Percentiles rank a stretch among this genome's conserved stretches.
These are phyloP conservation scores for Hymenopus coronatus DNA, from an alignment of 2,888 invertebrate genomes.

Conservation along the genomic window DNA sequence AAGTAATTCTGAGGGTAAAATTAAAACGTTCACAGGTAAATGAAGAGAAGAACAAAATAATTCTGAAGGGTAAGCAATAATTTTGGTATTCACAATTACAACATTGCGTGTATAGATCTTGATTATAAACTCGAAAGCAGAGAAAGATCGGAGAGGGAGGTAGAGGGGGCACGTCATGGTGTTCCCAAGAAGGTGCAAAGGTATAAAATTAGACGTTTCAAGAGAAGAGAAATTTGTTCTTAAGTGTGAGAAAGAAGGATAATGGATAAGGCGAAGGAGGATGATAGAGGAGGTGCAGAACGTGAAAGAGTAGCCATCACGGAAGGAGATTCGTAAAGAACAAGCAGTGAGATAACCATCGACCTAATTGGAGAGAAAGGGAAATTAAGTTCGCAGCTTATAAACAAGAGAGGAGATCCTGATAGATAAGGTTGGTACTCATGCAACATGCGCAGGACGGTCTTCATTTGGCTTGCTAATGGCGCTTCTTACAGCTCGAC, in stretches of 20 bases:
- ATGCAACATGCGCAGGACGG: background rate
- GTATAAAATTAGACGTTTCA: constrained; percentile 2
- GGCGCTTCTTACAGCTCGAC: background rate
- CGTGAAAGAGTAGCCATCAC: background rate
- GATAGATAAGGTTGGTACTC: background rate
- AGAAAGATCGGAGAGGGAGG: background rate
- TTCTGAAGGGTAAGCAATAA: constrained; percentile 14
- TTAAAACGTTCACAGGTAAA: background rate
- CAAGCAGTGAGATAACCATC: background rate
- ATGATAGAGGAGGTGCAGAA: background rate
- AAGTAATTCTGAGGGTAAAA: background rate
- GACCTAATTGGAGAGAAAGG: background rate
- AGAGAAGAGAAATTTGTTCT: background rate
- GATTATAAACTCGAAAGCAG: constrained; percentile 11
- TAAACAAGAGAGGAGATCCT: background rate
- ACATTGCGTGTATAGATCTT: constrained; percentile 11
- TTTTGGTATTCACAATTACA: constrained; percentile 13
- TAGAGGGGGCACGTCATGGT: background rate
- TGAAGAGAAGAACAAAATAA: constrained; percentile 12
- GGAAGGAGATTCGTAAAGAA: background rate
- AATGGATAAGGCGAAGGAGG: background rate
- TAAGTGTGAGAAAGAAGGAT: background rate
- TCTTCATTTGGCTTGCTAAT: background rate
- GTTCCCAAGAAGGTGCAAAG: constrained; percentile 4
- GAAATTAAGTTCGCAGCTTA: background rate